Evolutionary conservation across 2,888 invertebrate genomes (phyloP).

Genomic region (Graphium colonna): DNA sequence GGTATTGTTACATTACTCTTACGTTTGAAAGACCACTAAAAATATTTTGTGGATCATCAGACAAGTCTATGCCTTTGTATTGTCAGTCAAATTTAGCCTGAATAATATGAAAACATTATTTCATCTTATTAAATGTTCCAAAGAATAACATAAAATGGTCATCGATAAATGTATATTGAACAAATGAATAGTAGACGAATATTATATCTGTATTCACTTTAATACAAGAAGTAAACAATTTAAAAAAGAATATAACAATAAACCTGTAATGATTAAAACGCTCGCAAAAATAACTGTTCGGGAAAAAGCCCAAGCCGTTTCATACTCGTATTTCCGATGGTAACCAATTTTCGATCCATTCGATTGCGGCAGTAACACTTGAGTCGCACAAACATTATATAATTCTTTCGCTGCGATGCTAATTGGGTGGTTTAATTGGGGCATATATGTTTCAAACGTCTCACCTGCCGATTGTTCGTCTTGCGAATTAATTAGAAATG

Average conservation of each 20-base stretch:
- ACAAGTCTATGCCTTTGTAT: too few relatives aligned
- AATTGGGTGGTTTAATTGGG: conserved; percentile 44
- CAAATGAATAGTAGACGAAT: not conserved
- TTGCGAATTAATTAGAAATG: conserved; percentile 45
- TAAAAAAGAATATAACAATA: not conserved
- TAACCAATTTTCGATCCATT: conserved; percentile 17
- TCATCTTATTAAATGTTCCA: too few relatives aligned
- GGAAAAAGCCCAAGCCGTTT: conserved; percentile 6
- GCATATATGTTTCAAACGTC: conserved; percentile 39
- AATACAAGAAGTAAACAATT: not conserved
- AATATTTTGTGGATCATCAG: too few relatives aligned
- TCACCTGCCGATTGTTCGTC: conserved; percentile 37
- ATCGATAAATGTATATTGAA: not conserved
- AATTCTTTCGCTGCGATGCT: conserved; percentile 33
- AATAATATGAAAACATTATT: too few relatives aligned
- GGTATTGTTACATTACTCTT: too few relatives aligned
- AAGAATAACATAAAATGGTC: not conserved
- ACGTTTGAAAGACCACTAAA: too few relatives aligned
- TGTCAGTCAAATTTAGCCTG: too few relatives aligned
- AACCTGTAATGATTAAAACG: conserved; percentile 10
- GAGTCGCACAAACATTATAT: conserved; percentile 25
- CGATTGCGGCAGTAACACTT: conserved; percentile 9
- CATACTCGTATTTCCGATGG: not conserved
- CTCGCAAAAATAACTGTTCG: conserved; percentile 9
- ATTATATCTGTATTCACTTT: too few relatives aligned